Base-by-base conservation (phyloP, 2,888 invertebrate species). In the Danaus chrysippus region DNA sequence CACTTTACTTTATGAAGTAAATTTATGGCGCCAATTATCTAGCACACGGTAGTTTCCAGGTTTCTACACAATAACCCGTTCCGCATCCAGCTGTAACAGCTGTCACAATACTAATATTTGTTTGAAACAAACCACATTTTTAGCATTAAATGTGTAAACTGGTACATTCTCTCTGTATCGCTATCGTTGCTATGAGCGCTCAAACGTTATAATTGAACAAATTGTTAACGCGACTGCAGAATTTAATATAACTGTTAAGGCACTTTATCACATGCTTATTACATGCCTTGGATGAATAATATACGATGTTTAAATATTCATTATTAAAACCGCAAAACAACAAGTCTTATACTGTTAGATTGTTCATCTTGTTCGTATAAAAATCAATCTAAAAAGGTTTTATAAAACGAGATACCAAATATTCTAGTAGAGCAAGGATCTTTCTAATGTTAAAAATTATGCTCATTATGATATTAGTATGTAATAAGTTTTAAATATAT, bases 11-110 rank as follows among this genome's bases (percentile, higher is more conserved):
- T 66, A 73, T 71, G 73, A 75, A 78, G 76, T 81, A 77, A 83
- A 83, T 83, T 84, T 80, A 78, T 74, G 71, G 74, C 73, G 74
- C 77, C 79, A 82, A 82, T 82, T 79, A 81, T 76, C 75, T 79
- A 73, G 68, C 62, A 69, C 67, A 65, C 71, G 66, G 64, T 55
- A 64, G 64, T 65, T 63, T 55, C 59, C 69, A 76, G 77, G 71
- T 78, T 63, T 60, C 63, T 59, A 56, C 56, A 59, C 61, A 54
- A 64, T 62, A 66, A 66, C 64, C 54, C 53, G 54, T 43, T 66
- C 60, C 54, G 58, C 61, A 57, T 62, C 61, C 58, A 63, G 60
- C 59, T 57, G 54, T 62, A 60, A 56, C 65, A 63, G 63, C 58
- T 65, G 61, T 58, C 63, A 60, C 60, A 57, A 62, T 59, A 49